Percentiles rank a stretch among this genome's conserved stretches.
Evolutionary conservation across 2,797 vertebrate species (phyloP).

Genomic region (Atherinosoma microstoma): DNA sequence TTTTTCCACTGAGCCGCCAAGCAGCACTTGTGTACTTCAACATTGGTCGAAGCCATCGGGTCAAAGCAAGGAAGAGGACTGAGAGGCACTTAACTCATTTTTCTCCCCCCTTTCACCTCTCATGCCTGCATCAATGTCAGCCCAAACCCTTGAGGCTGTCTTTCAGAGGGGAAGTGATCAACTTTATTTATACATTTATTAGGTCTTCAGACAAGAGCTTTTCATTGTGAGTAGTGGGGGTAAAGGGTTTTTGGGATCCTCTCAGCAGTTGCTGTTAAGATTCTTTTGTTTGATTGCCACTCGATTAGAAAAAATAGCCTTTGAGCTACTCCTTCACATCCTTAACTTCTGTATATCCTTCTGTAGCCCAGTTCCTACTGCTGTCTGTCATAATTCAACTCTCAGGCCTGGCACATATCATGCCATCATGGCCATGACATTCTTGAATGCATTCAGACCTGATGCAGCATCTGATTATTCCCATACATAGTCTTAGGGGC

Average conservation of each 20-base stretch:
- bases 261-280: constrained; percentile 62
- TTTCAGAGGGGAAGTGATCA: constrained; percentile 84
- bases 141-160: constrained; percentile 71
- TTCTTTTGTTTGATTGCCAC: constrained; percentile 78
- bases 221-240: constrained; percentile 67
- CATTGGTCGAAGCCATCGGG: constrained; percentile 76
- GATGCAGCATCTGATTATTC: neutral
- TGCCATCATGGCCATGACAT: constrained; percentile 11
- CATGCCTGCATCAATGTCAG: constrained; percentile 78
- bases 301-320: constrained; percentile 58
- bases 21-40: constrained; percentile 81
- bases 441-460: constrained; percentile 18
- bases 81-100: constrained; percentile 76
- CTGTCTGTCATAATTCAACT: constrained; percentile 47
- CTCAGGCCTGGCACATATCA: constrained; percentile 25
- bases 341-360: constrained; percentile 52
- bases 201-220: constrained; percentile 74
- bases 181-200: constrained; percentile 85
- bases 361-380: constrained; percentile 48
- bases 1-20: constrained; percentile 76
- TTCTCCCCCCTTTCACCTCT: constrained; percentile 61
- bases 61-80: constrained; percentile 79
- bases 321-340: constrained; percentile 58
- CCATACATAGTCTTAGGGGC: neutral
- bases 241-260: constrained; percentile 70